Evolutionary conservation across 2,888 invertebrate genomes (phyloP), one percentile per base, ranked within the genome.

Genomic region (Psococerastis gibbosa): DNA sequence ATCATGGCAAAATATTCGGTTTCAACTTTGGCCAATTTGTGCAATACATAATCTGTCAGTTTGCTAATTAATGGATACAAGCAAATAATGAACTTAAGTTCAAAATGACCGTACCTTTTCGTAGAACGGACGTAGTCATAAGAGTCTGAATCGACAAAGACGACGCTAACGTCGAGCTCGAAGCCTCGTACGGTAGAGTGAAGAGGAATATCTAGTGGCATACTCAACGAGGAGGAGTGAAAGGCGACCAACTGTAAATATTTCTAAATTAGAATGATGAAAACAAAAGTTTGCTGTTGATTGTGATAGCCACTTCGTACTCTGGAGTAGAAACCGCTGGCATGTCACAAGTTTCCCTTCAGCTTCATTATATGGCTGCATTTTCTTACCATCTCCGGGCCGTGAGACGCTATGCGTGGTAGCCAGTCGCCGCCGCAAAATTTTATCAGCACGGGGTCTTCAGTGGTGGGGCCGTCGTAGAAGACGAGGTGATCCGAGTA

Each of bases 351-450:
- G n/a, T n/a, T n/a, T n/a, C n/a, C n/a, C n/a, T n/a, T n/a, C n/a
- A n/a, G n/a, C n/a, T n/a, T n/a, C n/a, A n/a, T n/a, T n/a, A n/a
- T n/a, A n/a, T n/a, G n/a, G n/a, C n/a, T n/a, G n/a, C n/a, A n/a
- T n/a, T n/a, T n/a, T n/a, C n/a, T n/a, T n/a, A n/a, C n/a, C 80
- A 89, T 83, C 55, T 79, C 78, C 4, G 83, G 75, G 1, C 85
- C 83, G 33, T 75, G 66, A 43, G 75, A 73, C 18, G 78, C 73
- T 43, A 89, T 78, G 49, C 78, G 69, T 2, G 88, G 87, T 56
- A 88, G 63, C 75, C 78, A 76, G 58, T 82, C 83, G 2, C 87
- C 85, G 11, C 88, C 88, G 60, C 89, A 89, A 63, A 85, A 87
- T 59, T 83, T 78, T 49, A 85, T 73, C 53, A 88, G 67, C 43